A percentile compares a stretch with the other conserved stretches of the same genome.
Evolutionary conservation across 2,888 invertebrate genomes (phyloP).

Genomic region (Patella depressa): DNA sequence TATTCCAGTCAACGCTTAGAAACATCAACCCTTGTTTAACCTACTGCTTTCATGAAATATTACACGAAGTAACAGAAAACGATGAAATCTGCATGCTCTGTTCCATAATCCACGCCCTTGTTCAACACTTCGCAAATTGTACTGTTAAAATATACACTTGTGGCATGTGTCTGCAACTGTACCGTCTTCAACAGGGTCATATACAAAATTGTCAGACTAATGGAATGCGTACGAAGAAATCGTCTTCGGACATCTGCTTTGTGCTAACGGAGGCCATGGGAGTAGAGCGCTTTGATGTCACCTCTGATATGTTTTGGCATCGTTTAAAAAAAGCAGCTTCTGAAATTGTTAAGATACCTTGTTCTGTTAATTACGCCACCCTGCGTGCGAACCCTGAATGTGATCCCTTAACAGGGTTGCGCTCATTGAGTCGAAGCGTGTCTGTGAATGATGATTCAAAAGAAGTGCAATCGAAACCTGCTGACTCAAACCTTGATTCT

Average conservation of each 20-base stretch:
- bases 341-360: not conserved
- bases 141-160: conserved; percentile 26
- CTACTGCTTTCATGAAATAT: not conserved
- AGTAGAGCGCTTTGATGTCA: not conserved
- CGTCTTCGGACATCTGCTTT: conserved; percentile 19
- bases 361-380: not conserved
- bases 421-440: not conserved
- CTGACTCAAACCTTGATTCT: not conserved
- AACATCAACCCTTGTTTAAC: not conserved
- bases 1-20: not conserved
- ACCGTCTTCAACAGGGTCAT: conserved; percentile 38
- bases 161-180: conserved; percentile 37
- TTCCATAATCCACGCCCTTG: conserved; percentile 24
- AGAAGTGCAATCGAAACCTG: not conserved
- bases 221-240: not conserved
- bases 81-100: conserved; percentile 25
- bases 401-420: not conserved
- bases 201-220: conserved; percentile 28
- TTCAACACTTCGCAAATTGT: conserved; percentile 43
- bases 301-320: not conserved
- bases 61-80: not conserved
- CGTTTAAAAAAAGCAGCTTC: not conserved
- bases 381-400: not conserved
- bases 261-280: conserved; percentile 20
- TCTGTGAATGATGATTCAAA: not conserved